phyloP scores from a whole-genome alignment of 37 sponge, comb jelly and placozoan genomes.

The Axinella damicornis region DNA sequence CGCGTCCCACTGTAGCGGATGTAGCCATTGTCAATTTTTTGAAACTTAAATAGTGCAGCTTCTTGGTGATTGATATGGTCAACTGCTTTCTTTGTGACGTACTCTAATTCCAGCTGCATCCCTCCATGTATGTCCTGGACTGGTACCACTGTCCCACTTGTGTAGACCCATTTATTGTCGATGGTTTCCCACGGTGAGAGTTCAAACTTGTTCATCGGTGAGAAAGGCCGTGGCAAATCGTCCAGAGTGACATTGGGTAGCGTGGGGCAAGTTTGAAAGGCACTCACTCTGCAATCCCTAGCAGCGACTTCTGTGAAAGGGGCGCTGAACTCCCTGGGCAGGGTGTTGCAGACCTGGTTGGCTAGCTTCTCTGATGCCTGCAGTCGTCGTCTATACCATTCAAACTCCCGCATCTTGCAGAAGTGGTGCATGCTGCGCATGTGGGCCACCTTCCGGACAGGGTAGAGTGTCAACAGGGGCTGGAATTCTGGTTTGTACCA shows the following conservation, averaged over 20 bases:
- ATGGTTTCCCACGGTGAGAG: neutral
- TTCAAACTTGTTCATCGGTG: neutral
- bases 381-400: neutral
- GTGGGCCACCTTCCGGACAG: slow-evolving; percentile 19
- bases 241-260: neutral
- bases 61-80: neutral
- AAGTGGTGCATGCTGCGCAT: slow-evolving; percentile 42
- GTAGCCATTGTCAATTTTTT: slow-evolving; percentile 13
- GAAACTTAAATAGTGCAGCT: neutral
- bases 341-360: neutral
- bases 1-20: slow-evolving; percentile 25
- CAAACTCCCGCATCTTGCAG: slow-evolving; percentile 5
- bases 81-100: slow-evolving; percentile 12
- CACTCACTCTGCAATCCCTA: neutral
- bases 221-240: neutral
- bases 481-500: slow-evolving; percentile 12
- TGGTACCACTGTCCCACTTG: neutral
- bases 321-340: neutral
- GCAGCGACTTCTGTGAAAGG: neutral
- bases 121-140: slow-evolving; percentile 3
- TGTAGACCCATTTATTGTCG: neutral
- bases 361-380: neutral
- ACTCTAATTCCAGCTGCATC: slow-evolving; percentile 13
- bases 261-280: neutral
- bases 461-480: slow-evolving; percentile 20